Base-by-base conservation (phyloP, 1,140 invertebrate genomes). In the Thaumetopoea pityocampa region DNA sequence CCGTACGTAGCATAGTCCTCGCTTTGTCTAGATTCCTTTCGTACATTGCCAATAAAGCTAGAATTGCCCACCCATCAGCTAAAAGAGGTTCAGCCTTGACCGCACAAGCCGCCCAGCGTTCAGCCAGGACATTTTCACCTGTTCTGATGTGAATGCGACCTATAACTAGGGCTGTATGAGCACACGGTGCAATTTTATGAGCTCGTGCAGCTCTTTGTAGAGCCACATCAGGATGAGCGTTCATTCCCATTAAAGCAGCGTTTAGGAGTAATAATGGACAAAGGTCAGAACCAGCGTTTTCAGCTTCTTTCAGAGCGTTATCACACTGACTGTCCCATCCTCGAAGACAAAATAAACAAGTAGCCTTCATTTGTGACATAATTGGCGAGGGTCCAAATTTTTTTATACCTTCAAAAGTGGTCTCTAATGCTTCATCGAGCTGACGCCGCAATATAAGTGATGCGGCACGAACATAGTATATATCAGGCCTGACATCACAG, bases 311-410 rank as follows among this genome's bases (percentile, higher is more conserved):
- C 3, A 80, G 50, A 27, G 73, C 69, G 4, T 12, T 35, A n/a
- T 73, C 66, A 63, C 80, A 84, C 8, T 68, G 52, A 9, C 44
- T 56, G 46, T 82, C 65, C 80, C 80, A 84, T 0, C 66, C 72
- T 5, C 54, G 47, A 8, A 52, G 37, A 40, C 44, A 60, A 5
- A 55, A 33, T 19, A 80, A 51, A 30, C 68, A 79, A 36, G 47
- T 66, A 12, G 64, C 46, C 14, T 58, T 49, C 43, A 84, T 76
- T 55, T 82, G 73, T 22, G 58, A 73, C 61, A 81, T 57, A 2
- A 67, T 63, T 7, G 68, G 45, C 4, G 55, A 66, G 23, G 80
- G 78, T 3, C 80, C 78, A 28, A 68, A 70, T 23, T 14, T 61
- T 34, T 53, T 64, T 35, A 79, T 69, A 5, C 61, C 72, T 27